Conservation (phyloP, 2,888 invertebrate genomes). For the Diadegma fenestrale region DNA sequence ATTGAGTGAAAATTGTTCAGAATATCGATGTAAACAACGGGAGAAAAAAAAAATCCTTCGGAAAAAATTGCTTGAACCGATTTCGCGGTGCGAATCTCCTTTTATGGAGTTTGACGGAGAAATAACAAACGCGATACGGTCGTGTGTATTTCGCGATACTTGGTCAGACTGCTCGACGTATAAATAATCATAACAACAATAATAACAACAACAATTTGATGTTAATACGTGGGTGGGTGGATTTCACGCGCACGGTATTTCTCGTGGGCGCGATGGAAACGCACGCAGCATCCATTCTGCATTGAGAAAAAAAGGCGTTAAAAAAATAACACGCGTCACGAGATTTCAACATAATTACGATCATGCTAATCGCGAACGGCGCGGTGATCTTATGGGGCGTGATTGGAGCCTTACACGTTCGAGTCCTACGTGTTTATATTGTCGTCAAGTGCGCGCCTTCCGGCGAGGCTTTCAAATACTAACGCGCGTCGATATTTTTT, state of each 20-base stretch:
- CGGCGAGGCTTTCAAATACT: slow-evolving; percentile 52
- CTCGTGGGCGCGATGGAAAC: slow-evolving; percentile 63
- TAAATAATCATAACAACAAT: slow-evolving; percentile 17
- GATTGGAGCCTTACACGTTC: slow-evolving; percentile 42
- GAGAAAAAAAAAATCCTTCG: slow-evolving; percentile 30
- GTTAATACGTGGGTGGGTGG: slow-evolving; percentile 59
- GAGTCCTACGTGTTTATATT: slow-evolving; percentile 54
- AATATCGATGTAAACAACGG: slow-evolving; percentile 30
- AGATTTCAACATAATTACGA: slow-evolving; percentile 66
- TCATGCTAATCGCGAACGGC: slow-evolving; percentile 59
- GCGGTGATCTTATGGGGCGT: slow-evolving; percentile 55
- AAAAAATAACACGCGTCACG: slow-evolving; percentile 12
- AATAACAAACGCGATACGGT: slow-evolving; percentile 55
- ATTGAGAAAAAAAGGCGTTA: slow-evolving; percentile 23
- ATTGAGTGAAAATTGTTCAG: slow-evolving; percentile 17
- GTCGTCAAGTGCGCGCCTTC: slow-evolving; percentile 56
- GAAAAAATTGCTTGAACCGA: slow-evolving; percentile 56
- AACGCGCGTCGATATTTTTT: not conserved
- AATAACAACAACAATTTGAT: slow-evolving; percentile 24
- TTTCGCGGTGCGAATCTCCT: slow-evolving; percentile 68
- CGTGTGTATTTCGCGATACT: slow-evolving; percentile 43
- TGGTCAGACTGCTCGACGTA: slow-evolving; percentile 50
- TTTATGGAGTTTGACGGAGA: slow-evolving; percentile 72
- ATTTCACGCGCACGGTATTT: slow-evolving; percentile 29
- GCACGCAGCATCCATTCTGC: slow-evolving; percentile 30